Conservation (phyloP, 2,797 vertebrate species). For the Sphenopsis melanotis region DNA sequence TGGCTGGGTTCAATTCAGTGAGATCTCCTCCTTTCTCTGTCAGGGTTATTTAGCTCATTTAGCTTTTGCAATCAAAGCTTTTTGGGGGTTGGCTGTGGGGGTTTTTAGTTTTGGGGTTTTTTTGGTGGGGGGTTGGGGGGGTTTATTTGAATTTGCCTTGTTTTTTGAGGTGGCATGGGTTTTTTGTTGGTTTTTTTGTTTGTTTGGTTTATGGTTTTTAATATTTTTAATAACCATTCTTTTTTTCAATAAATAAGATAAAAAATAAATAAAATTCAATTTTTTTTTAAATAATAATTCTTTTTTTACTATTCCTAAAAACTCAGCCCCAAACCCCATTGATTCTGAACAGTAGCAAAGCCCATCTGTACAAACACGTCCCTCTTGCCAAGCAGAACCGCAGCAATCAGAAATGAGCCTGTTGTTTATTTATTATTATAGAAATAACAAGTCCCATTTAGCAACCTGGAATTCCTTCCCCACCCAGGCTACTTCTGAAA, state of each 20-base stretch:
- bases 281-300: neutral
- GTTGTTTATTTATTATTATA: neutral
- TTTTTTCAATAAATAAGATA: no score
- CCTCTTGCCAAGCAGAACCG: neutral
- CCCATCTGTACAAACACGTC: neutral
- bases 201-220: no score
- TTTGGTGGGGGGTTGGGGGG: no score
- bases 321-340: neutral
- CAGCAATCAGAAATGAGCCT: neutral
- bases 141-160: neutral
- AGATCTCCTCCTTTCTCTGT: neutral
- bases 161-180: accelerated
- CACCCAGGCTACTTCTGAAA: neutral
- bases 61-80: neutral
- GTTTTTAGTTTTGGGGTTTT: accelerated
- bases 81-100: neutral
- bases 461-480: neutral
- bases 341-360: neutral
- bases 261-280: no score
- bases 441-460: neutral
- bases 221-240: neutral
- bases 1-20: constrained; percentile 5
- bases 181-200: no score
- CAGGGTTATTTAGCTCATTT: constrained; percentile 19
- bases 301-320: neutral